These are phyloP conservation scores for Steinernema hermaphroditum DNA, from an alignment of 2,888 invertebrate genomes.

Conservation along the genomic window DNA sequence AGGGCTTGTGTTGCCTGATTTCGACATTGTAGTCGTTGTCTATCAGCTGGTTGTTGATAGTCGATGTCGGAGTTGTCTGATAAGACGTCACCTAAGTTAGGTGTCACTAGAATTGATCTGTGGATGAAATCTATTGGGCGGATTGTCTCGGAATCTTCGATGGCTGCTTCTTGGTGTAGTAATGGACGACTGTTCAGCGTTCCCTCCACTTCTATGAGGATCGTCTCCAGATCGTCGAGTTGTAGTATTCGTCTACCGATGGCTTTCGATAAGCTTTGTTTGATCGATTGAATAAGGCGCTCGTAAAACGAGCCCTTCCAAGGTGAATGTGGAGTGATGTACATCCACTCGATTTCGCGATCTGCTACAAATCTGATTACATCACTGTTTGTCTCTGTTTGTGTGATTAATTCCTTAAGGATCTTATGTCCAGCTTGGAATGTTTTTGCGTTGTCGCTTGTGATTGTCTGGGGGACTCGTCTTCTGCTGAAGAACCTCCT, in stretches of 20 bases:
- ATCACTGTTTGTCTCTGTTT: neutral
- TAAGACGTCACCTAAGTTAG: too few species aligned
- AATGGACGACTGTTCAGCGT: constrained; percentile 33
- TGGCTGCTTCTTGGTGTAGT: too few species aligned
- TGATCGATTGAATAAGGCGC: constrained; percentile 29
- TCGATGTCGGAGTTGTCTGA: too few species aligned
- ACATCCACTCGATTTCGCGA: too few species aligned
- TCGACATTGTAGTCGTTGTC: too few species aligned
- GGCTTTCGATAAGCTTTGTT: constrained; percentile 29
- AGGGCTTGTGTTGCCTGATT: too few species aligned
- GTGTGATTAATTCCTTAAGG: neutral
- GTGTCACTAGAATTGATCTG: too few species aligned
- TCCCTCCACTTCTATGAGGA: constrained; percentile 30
- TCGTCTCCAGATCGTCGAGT: constrained; percentile 7
- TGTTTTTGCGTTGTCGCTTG: neutral
- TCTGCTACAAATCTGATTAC: neutral
- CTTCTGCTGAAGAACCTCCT: neutral
- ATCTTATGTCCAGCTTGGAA: neutral
- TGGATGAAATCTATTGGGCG: constrained; percentile 38
- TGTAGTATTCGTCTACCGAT: constrained; percentile 16
- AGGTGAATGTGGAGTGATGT: constrained; percentile 34
- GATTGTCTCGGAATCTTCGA: neutral
- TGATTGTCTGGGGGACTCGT: neutral
- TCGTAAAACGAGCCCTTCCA: constrained; percentile 37
- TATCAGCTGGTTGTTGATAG: too few species aligned